These are phyloP conservation scores for Psilanteris sp. DNA, from an alignment of 1,140 invertebrate genomes.

Conservation along the genomic window DNA sequence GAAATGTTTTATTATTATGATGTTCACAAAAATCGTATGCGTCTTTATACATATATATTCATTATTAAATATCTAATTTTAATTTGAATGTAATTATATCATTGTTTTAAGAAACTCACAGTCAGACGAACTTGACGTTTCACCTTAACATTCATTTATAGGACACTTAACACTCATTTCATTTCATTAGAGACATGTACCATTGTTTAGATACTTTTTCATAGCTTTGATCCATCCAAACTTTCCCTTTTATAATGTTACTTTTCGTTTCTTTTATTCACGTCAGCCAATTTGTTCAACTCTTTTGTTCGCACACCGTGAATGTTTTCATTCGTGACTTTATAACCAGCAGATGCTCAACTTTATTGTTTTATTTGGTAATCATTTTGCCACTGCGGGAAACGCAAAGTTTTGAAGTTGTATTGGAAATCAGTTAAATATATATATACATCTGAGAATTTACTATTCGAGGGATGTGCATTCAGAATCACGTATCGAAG, in stretches of 20 bases:
- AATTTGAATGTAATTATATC: too few species aligned
- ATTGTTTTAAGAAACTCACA: not conserved
- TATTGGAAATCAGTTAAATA: not conserved
- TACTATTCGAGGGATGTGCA: too few species aligned
- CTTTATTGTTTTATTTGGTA: slow-evolving; percentile 45
- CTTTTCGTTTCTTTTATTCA: slow-evolving; percentile 56
- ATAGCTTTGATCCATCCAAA: slow-evolving; percentile 24
- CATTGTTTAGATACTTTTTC: slow-evolving; percentile 44
- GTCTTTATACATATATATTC: too few species aligned
- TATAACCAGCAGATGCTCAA: slow-evolving; percentile 1
- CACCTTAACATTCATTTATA: slow-evolving; percentile 49
- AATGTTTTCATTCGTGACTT: slow-evolving; percentile 1
- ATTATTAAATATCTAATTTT: too few species aligned
- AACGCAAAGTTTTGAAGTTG: not conserved
- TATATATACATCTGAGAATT: too few species aligned
- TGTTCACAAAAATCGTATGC: too few species aligned
- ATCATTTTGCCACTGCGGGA: slow-evolving; percentile 14
- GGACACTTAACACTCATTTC: slow-evolving; percentile 10
- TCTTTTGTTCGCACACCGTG: slow-evolving; percentile 39
- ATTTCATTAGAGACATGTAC: slow-evolving; percentile 3
- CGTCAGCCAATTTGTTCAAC: slow-evolving; percentile 20
- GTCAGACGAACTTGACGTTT: slow-evolving; percentile 42
- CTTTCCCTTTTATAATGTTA: slow-evolving; percentile 56
- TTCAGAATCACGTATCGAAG: not conserved
- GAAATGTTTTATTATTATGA: too few species aligned